A percentile compares a stretch with the other conserved stretches of the same genome.
phyloP scores from a whole-genome alignment of 2,797 vertebrate species.

The Lutjanus argentimaculatus region DNA sequence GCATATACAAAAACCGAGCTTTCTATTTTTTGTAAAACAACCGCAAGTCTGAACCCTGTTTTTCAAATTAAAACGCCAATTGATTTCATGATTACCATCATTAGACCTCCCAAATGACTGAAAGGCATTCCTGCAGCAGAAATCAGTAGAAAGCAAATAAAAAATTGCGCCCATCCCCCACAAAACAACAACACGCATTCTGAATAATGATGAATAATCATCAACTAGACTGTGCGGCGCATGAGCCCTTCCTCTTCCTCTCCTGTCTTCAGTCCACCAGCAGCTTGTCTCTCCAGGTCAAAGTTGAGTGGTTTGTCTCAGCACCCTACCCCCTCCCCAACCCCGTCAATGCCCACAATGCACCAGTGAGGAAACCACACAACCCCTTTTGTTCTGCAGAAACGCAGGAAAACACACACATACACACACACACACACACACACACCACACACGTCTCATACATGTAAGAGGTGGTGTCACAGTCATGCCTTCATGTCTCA shows the following conservation, averaged over 20 bases:
- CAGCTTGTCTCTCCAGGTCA: conserved; percentile 81
- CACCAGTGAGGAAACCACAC: conserved; percentile 79
- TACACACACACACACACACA: neutral
- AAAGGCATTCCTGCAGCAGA: conserved; percentile 39
- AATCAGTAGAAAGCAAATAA: conserved; percentile 45
- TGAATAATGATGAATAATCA: conserved; percentile 69
- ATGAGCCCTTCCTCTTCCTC: conserved; percentile 72
- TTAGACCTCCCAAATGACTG: conserved; percentile 30
- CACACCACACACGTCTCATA: conserved; percentile 16
- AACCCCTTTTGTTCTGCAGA: conserved; percentile 75
- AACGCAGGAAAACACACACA: conserved; percentile 71
- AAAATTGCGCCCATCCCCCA: conserved; percentile 44
- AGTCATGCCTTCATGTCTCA: conserved; percentile 22
- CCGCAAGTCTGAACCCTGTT: neutral
- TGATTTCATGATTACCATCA: conserved; percentile 51
- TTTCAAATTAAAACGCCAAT: conserved; percentile 34
- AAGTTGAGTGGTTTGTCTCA: conserved; percentile 80
- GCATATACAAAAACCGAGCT: neutral
- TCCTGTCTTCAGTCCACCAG: conserved; percentile 64
- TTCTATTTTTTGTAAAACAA: neutral
- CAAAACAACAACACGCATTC: conserved; percentile 35
- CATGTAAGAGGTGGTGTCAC: conserved; percentile 41
- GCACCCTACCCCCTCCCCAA: conserved; percentile 57
- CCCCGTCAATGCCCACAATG: conserved; percentile 74
- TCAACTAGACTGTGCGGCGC: conserved; percentile 32